Percentiles rank a stretch among this genome's conserved stretches.
Evolutionary conservation across 2,797 vertebrate species (phyloP).

Genomic region (Trachops cirrhosus): DNA sequence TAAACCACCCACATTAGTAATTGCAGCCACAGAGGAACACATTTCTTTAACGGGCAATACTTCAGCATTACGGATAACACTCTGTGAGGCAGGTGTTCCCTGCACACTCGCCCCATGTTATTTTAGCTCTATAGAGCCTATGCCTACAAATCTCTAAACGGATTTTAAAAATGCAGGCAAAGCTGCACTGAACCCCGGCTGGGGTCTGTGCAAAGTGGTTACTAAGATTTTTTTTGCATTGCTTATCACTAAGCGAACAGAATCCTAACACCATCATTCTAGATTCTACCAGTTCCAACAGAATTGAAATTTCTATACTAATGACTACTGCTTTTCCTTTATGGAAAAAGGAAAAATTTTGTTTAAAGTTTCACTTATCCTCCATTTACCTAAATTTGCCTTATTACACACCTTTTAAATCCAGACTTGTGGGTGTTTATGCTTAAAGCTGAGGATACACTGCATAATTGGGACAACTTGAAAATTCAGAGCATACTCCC

Average conservation of each 20-base stretch:
- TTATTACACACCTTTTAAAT: slow-evolving; percentile 31
- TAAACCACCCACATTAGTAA: background rate
- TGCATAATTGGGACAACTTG: background rate
- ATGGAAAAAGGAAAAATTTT: background rate
- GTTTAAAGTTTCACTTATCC: background rate
- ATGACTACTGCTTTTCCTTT: background rate
- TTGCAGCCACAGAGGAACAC: background rate
- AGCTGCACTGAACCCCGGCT: background rate
- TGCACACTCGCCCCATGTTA: background rate
- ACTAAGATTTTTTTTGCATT: background rate
- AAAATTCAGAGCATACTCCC: background rate
- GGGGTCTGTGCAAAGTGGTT: background rate
- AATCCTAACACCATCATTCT: background rate
- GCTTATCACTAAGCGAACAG: background rate
- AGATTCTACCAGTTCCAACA: background rate
- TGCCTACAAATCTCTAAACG: background rate
- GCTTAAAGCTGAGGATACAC: background rate
- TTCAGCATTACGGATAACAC: background rate
- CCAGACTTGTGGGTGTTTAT: background rate
- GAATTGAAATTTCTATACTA: background rate
- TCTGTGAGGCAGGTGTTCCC: background rate
- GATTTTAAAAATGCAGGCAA: background rate
- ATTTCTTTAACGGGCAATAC: background rate
- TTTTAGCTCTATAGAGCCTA: background rate
- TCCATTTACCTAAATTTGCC: background rate